Conservation (phyloP, 2,113 vertebrate species). For the Galeopterus variegatus region DNA sequence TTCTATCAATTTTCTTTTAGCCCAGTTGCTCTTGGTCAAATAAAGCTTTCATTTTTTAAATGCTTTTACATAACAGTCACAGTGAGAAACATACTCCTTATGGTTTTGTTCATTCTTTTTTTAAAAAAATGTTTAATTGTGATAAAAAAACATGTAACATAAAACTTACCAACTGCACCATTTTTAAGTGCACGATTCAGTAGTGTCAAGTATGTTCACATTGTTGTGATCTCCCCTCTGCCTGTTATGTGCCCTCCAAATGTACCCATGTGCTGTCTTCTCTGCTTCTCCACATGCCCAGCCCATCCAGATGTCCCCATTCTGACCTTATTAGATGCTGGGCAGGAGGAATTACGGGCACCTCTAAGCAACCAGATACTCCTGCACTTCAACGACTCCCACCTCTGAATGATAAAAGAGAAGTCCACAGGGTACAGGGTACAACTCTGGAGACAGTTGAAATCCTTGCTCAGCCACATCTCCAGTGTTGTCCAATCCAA, state of each 20-base stretch:
- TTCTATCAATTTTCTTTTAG: background rate
- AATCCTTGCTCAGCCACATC: background rate
- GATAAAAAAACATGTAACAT: background rate
- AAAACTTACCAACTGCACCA: background rate
- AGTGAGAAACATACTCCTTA: background rate
- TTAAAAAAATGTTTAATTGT: background rate
- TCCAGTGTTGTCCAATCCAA: background rate
- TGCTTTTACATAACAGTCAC: background rate
- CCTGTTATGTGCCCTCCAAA: too few species aligned
- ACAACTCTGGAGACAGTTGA: background rate
- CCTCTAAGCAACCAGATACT: background rate
- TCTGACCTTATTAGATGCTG: background rate
- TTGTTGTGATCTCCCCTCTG: too few species aligned
- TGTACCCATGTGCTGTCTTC: accelerated
- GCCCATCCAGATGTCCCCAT: background rate
- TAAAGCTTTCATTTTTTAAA: conserved; percentile 12
- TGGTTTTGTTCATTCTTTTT: background rate
- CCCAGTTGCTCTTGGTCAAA: background rate
- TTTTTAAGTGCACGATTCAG: background rate
- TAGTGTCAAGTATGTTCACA: background rate
- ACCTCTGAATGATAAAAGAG: background rate
- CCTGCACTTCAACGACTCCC: background rate
- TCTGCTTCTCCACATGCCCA: background rate
- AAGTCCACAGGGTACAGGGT: too few species aligned
- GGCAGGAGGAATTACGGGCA: background rate